Percentiles rank a stretch among this genome's conserved stretches.
Conservation (phyloP, 2,888 invertebrate genomes). For the Phengaris alcon region DNA sequence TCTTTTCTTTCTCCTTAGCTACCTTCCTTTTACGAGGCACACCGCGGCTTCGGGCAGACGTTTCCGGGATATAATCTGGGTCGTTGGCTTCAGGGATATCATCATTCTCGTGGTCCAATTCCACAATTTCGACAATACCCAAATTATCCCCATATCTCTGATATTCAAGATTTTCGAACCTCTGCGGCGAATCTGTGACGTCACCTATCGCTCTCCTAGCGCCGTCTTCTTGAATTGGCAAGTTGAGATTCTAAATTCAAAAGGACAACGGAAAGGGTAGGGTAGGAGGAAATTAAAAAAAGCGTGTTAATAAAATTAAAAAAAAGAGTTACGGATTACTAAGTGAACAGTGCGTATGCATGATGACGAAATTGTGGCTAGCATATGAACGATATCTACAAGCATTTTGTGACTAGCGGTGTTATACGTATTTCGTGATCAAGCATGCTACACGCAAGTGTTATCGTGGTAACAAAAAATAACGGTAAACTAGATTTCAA, state of each 20-base stretch:
- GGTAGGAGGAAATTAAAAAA: slow-evolving; percentile 73
- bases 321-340: slow-evolving; percentile 54
- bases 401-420: slow-evolving; percentile 17
- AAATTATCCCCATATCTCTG: slow-evolving; percentile 48
- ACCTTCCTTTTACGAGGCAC: slow-evolving; percentile 63
- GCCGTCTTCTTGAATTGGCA: slow-evolving; percentile 60
- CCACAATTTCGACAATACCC: slow-evolving; percentile 65
- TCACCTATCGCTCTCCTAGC: slow-evolving; percentile 57
- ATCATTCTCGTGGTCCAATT: slow-evolving; percentile 51
- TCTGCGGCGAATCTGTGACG: slow-evolving; percentile 56
- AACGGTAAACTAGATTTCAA: slow-evolving; percentile 49
- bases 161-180: slow-evolving; percentile 61
- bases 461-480: slow-evolving; percentile 40
- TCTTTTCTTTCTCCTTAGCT: slow-evolving; percentile 54
- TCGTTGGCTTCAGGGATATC: slow-evolving; percentile 52
- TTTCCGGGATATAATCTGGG: slow-evolving; percentile 60
- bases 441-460: slow-evolving; percentile 61
- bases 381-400: slow-evolving; percentile 10
- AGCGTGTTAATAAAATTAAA: slow-evolving; percentile 78
- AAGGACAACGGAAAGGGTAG: slow-evolving; percentile 53
- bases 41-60: slow-evolving; percentile 64
- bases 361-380: slow-evolving; percentile 49
- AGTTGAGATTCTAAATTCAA: slow-evolving; percentile 64
- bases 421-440: slow-evolving; percentile 49
- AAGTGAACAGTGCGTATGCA: slow-evolving; percentile 51